Evolutionary conservation across 2,797 vertebrate genomes (phyloP).

Genomic region (Calcarius lapponicus): DNA sequence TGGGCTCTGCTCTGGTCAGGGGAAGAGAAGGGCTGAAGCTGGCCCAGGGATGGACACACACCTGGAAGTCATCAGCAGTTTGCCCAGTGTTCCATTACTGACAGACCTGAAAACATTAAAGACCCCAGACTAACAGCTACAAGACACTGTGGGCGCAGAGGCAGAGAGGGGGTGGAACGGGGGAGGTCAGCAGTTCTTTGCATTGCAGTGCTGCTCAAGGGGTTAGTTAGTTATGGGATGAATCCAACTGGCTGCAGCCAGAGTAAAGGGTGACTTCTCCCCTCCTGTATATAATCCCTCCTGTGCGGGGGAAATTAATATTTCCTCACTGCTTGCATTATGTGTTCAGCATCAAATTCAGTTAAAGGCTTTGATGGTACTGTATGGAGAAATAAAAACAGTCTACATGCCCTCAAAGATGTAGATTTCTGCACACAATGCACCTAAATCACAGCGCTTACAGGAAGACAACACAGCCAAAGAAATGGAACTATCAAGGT

Average conservation of each 20-base stretch:
- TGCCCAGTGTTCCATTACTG: background rate
- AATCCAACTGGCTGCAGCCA: background rate
- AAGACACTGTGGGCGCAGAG: background rate
- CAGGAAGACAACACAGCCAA: background rate
- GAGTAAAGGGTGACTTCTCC: background rate
- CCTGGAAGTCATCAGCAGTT: background rate
- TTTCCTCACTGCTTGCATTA: background rate
- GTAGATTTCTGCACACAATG: background rate
- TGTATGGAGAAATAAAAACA: background rate
- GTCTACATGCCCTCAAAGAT: background rate
- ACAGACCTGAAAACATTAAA: background rate
- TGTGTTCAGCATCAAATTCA: background rate
- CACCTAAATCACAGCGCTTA: background rate
- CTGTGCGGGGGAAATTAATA: background rate
- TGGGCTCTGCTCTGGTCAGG: background rate
- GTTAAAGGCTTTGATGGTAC: background rate
- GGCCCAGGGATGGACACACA: background rate
- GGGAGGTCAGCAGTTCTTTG: background rate
- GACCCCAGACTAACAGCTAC: background rate
- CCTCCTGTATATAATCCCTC: background rate
- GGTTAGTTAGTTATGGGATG: background rate
- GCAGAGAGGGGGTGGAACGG: background rate
- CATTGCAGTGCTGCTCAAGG: background rate
- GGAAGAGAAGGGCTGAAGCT: background rate
- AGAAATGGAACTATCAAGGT: background rate